Evolutionary conservation across 2,888 invertebrate species (phyloP).

Genomic region (Drosophila colorata): DNA sequence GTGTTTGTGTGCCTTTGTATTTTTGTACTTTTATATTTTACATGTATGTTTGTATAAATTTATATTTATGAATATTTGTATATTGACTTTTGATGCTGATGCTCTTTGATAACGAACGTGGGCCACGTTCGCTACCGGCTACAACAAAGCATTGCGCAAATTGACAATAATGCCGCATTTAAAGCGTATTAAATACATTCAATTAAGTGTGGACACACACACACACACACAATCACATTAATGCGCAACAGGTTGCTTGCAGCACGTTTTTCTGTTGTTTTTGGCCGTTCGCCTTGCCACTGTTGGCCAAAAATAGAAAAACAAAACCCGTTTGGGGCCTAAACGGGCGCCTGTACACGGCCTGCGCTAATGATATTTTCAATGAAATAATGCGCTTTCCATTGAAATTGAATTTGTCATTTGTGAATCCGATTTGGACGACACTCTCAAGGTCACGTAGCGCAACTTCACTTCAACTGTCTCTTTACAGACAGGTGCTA

Average conservation of each 20-base stretch:
- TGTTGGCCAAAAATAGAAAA: constrained; percentile 57
- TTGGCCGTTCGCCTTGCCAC: constrained; percentile 50
- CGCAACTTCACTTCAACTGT: constrained; percentile 6
- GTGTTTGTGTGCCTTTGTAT: neutral
- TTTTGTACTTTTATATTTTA: constrained; percentile 7
- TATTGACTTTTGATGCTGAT: constrained; percentile 28
- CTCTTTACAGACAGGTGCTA: constrained; percentile 4
- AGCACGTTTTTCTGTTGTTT: constrained; percentile 39
- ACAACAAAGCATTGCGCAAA: constrained; percentile 40
- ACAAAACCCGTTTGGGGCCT: constrained; percentile 49
- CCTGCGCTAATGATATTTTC: constrained; percentile 21
- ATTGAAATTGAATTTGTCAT: constrained; percentile 43
- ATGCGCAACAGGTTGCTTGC: constrained; percentile 65
- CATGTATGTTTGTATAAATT: neutral
- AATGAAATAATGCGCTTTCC: constrained; percentile 51
- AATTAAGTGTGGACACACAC: constrained; percentile 4
- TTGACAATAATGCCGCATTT: constrained; percentile 73
- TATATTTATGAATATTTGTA: neutral
- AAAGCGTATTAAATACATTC: constrained; percentile 61
- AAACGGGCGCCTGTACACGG: constrained; percentile 35
- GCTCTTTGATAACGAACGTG: constrained; percentile 43
- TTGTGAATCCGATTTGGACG: constrained; percentile 47
- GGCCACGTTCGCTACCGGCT: constrained; percentile 16
- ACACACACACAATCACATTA: neutral
- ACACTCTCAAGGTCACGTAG: constrained; percentile 66